Base-by-base conservation (phyloP, 2,888 invertebrate species). In the Panzeria rudis region DNA sequence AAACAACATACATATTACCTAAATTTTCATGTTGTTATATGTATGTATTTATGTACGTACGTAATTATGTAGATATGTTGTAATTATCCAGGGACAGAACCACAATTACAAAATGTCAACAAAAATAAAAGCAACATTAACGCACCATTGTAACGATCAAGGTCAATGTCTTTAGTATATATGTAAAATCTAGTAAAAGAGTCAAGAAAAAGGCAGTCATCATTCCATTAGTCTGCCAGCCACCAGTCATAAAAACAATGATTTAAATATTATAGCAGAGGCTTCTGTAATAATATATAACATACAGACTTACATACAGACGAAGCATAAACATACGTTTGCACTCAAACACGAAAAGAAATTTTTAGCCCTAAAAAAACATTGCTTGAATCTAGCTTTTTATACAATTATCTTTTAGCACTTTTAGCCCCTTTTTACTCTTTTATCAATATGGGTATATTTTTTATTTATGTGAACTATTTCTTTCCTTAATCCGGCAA, bases 91-190 rank as follows among this genome's bases (percentile, higher is more conserved):
- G 25, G 29, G 17, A 13, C 35, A 32, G 9, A 25, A 32, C 5
- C 35, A 61, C 38, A 62, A 76, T 78, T 32, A 35, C 4, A 52
- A 11, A 15, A 29, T 23, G n/a, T 59, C 68, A 72, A 66, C n/a
- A 59, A 23, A 50, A 50, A n/a, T 17, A 78, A 50, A 23, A 71
- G 35, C 61, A 68, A 69, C 68, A 79, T 71, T 54, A 72, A 41
- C 73, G 61, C 61, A 47, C 7, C 72, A 66, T 72, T 71, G 47
- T 66, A 29, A 76, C 68, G 82, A 83, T 86, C 86, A 86, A 86
- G 86, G 86, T 86, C 86, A 86, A 86, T 86, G 86, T 86, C 84
- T 86, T 68, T 68, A 54, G 56, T 79, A 6, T 52, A 23, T 56
- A 35, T 32, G 76, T 13, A 64, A 47, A 59, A 66, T 54, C 25